Base-by-base conservation (phyloP, 2,888 invertebrate genomes). In the Leptarthrus brevirostris region DNA sequence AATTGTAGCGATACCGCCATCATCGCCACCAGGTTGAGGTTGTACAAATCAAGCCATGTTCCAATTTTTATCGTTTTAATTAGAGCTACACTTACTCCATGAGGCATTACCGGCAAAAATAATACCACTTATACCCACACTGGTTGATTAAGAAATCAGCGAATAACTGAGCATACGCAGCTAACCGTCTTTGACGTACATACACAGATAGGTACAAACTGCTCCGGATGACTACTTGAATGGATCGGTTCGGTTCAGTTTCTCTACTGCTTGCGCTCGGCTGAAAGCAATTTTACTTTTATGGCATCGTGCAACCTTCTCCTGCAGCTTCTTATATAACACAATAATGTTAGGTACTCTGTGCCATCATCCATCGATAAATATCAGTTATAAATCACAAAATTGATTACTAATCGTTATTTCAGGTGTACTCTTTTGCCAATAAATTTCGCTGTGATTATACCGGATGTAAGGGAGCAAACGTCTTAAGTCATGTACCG, bases 131-230 rank as follows among this genome's bases (percentile, higher is more conserved):
- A n/a, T n/a, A n/a, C n/a, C n/a, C n/a, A n/a, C n/a, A n/a, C n/a
- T n/a, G n/a, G 20, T 24, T 64, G 44, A 64, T 64, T 40, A 64
- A 64, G 26, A 47, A 64, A 47, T 44, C 44, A 24, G 22, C 44
- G 24, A 47, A 26, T 44, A 64, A 20, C 61, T 40, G 61, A 18
- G 36, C 40, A 40, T 40, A 40, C 40, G 40, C 61, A 20, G 61
- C 61, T 6, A 12, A 22, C 54, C 36, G 61, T 3, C 22, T 6
- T 61, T 20, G 2, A 18, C 2, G 10, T 3, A 1, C 16, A 6
- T 20, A 5, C 20, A 12, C 14, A n/a, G n/a, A n/a, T n/a, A n/a
- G n/a, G n/a, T n/a, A n/a, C n/a, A n/a, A 12, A 20, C 18, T 24
- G 54, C 54, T 26, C 22, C 2, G n/a, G 56, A 56, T 64, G 14